These are phyloP conservation scores for Paralichthys olivaceus DNA, from an alignment of 2,113 vertebrate genomes.

Conservation along the genomic window DNA sequence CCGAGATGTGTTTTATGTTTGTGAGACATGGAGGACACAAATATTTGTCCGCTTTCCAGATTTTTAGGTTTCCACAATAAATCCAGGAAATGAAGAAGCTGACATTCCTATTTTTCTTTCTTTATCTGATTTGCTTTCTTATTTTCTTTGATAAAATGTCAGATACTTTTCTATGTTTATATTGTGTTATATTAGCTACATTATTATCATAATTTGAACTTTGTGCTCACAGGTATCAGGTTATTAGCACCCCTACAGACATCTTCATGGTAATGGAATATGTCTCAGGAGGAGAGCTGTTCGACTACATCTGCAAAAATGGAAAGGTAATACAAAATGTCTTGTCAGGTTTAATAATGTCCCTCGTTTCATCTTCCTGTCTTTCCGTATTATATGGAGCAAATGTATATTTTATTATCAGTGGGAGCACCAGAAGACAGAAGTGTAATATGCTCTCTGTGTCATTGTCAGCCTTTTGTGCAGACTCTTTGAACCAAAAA, in stretches of 20 bases:
- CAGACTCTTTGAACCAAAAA: constrained; percentile 17
- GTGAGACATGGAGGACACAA: background rate
- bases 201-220: background rate
- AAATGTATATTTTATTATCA: constrained; percentile 3
- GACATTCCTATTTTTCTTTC: background rate
- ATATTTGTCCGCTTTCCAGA: background rate
- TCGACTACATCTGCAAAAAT: constrained; percentile 99
- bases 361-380: background rate
- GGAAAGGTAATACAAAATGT: constrained; percentile 89
- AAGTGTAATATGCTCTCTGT: background rate
- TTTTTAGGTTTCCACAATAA: background rate
- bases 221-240: constrained; percentile 91
- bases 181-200: background rate
- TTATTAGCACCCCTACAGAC: constrained; percentile 99
- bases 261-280: constrained; percentile 99
- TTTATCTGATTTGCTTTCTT: background rate
- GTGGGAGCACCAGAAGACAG: background rate
- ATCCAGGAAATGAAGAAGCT: background rate
- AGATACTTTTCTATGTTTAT: background rate
- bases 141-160: background rate
- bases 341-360: background rate
- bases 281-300: constrained; percentile 97
- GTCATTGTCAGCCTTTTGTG: constrained; percentile 6
- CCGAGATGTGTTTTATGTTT: background rate
- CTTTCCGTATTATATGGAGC: background rate